These are phyloP conservation scores for Magallana ariakensis DNA, from an alignment of 1,140 invertebrate genomes.

Conservation along the genomic window DNA sequence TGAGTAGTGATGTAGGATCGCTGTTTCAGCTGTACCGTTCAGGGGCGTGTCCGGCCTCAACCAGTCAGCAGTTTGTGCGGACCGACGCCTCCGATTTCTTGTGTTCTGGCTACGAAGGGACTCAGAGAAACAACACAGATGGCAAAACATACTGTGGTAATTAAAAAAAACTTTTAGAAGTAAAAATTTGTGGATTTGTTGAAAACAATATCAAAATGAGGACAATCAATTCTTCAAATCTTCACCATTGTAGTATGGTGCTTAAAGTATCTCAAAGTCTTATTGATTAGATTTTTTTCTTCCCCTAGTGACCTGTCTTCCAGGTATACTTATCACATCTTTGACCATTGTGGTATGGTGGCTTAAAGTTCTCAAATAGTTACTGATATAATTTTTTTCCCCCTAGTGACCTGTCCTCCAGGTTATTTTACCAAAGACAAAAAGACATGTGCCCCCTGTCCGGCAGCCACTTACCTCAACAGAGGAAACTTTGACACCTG, in stretches of 20 bases:
- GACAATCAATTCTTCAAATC: no score
- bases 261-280: no score
- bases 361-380: background rate
- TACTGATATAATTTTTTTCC: background rate
- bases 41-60: background rate
- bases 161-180: background rate
- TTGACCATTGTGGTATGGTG: no score
- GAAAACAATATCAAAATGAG: background rate
- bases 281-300: no score
- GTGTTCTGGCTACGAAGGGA: conserved; percentile 23
- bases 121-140: conserved; percentile 24
- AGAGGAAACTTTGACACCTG: conserved; percentile 33
- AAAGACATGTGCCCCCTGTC: conserved; percentile 35
- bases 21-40: background rate
- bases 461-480: conserved; percentile 8
- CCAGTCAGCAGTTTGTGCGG: background rate
- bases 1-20: background rate
- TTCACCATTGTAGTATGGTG: no score
- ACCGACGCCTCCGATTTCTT: background rate
- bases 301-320: conserved; percentile 7
- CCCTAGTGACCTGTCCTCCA: conserved; percentile 40
- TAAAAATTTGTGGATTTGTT: background rate
- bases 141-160: conserved; percentile 43
- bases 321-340: no score
- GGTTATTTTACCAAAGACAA: conserved; percentile 44